Conservation (phyloP, 2,113 vertebrate species). For the Uropsilus gracilis region DNA sequence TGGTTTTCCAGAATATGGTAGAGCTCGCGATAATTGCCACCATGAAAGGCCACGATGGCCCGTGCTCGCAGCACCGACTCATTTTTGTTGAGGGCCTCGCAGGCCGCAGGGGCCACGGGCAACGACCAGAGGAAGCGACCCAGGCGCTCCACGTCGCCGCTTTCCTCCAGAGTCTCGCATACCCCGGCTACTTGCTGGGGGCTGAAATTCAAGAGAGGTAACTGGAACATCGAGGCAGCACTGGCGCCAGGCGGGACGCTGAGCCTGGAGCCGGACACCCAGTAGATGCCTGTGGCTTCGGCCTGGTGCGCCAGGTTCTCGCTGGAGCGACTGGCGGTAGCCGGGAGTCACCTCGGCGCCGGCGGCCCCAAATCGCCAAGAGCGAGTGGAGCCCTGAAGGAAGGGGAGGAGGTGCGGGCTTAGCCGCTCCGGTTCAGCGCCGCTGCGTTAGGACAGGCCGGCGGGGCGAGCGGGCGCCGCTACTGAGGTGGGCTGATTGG, state of each 20-base stretch:
- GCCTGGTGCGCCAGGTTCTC: conserved; percentile 13
- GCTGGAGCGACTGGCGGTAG: conserved; percentile 6
- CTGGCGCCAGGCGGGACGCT: conserved; percentile 78
- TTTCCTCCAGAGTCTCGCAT: conserved; percentile 99
- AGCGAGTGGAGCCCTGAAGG: neutral
- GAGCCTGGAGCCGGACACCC: conserved; percentile 15
- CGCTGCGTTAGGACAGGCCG: neutral
- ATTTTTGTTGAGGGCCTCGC: conserved; percentile 98
- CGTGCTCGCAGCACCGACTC: conserved; percentile 97
- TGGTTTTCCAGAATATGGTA: conserved; percentile 99
- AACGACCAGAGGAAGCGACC: conserved; percentile 99
- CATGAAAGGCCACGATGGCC: conserved; percentile 98
- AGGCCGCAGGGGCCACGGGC: conserved; percentile 98
- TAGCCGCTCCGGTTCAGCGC: conserved; percentile 47
- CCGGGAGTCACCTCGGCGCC: neutral
- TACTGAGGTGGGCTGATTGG: conserved; percentile 95
- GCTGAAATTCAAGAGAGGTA: conserved; percentile 99
- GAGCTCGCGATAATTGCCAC: conserved; percentile 98
- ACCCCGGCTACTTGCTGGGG: conserved; percentile 99
- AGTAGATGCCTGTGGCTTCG: conserved; percentile 37
- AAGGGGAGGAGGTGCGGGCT: conserved; percentile 33
- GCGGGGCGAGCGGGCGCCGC: conserved; percentile 81
- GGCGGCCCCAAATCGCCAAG: neutral
- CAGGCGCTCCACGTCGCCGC: conserved; percentile 98
- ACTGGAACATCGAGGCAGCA: conserved; percentile 97